phyloP scores from a whole-genome alignment of 2,797 vertebrate species.

The Nothura maculosa region DNA sequence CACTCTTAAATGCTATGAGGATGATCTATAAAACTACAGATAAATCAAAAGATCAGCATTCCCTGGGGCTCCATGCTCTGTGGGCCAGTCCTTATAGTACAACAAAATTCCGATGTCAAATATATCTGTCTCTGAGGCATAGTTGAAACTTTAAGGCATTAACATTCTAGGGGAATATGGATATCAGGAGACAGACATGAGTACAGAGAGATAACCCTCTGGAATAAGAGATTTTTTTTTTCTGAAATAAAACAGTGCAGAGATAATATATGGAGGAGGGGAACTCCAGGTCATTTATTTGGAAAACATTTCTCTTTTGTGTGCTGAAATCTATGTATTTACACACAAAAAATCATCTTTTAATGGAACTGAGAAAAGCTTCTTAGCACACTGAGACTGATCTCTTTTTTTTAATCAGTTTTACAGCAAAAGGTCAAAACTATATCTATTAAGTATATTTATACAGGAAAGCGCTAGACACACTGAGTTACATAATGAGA shows the following conservation, averaged over 20 bases:
- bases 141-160: slow-evolving; percentile 50
- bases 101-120: slow-evolving; percentile 43
- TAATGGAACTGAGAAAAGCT: slow-evolving; percentile 21
- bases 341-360: slow-evolving; percentile 3
- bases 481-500: slow-evolving; percentile 79
- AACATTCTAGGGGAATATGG: slow-evolving; percentile 44
- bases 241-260: neutral
- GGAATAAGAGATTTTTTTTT: neutral
- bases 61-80: neutral
- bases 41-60: slow-evolving; percentile 42
- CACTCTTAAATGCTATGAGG: slow-evolving; percentile 44
- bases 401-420: slow-evolving; percentile 65
- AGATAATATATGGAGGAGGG: slow-evolving; percentile 11
- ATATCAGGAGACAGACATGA: slow-evolving; percentile 4
- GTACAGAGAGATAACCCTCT: neutral
- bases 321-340: slow-evolving; percentile 45
- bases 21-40: slow-evolving; percentile 52
- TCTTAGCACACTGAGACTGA: neutral
- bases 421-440: slow-evolving; percentile 74
- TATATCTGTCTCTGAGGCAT: slow-evolving; percentile 16
- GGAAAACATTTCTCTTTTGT: slow-evolving; percentile 47
- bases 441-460: slow-evolving; percentile 82
- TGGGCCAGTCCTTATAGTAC: slow-evolving; percentile 35
- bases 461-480: slow-evolving; percentile 73
- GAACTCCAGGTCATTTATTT: slow-evolving; percentile 12